phyloP scores from a whole-genome alignment of 2,888 invertebrate species.

The Atethmia centrago region DNA sequence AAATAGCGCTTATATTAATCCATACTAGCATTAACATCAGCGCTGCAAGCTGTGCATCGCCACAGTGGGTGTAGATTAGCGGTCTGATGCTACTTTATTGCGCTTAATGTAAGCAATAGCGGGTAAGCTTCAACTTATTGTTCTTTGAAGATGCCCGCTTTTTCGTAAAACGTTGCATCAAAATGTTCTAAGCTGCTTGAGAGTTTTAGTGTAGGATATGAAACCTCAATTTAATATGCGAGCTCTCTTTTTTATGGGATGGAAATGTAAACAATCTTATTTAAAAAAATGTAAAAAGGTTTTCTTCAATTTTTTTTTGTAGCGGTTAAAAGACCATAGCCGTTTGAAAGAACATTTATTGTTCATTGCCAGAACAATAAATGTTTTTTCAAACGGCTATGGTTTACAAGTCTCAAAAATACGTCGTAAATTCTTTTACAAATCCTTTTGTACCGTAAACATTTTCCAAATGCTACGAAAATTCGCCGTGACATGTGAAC shows the following conservation, averaged over 20 bases:
- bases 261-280: constrained; percentile 30
- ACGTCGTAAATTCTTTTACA: constrained; percentile 12
- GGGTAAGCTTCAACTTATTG: constrained; percentile 68
- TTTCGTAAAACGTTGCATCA: constrained; percentile 57
- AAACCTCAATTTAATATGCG: constrained; percentile 11
- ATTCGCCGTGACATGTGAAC: neutral
- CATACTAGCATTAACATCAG: constrained; percentile 72
- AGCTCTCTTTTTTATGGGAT: constrained; percentile 27
- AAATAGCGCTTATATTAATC: constrained; percentile 70
- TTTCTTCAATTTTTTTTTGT: constrained; percentile 12
- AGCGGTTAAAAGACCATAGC: constrained; percentile 15
- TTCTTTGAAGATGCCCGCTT: constrained; percentile 63
- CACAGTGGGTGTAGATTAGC: constrained; percentile 71
- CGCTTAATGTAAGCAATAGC: constrained; percentile 69
- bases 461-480: neutral
- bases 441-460: neutral
- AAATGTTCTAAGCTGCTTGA: constrained; percentile 59
- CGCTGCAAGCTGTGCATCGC: constrained; percentile 62
- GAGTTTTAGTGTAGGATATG: constrained; percentile 44
- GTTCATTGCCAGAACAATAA: constrained; percentile 14
- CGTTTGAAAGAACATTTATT: no score
- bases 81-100: constrained; percentile 75
- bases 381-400: constrained; percentile 5
- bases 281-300: no score
- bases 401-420: constrained; percentile 18